A percentile compares a stretch with the other conserved stretches of the same genome.
These are phyloP conservation scores for Aegithalos caudatus DNA, from an alignment of 2,113 vertebrate species.

Conservation along the genomic window DNA sequence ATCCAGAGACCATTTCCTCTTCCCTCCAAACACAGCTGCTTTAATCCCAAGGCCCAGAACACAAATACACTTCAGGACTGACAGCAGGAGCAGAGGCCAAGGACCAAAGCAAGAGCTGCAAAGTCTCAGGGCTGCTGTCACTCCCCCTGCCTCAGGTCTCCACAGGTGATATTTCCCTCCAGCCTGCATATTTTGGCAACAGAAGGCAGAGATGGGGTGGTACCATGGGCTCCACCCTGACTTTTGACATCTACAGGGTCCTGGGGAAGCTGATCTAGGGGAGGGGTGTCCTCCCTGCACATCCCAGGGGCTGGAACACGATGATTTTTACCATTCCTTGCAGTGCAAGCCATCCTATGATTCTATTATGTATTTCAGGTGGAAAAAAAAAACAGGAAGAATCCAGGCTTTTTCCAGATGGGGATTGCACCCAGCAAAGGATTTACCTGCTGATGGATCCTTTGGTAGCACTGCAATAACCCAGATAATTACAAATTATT, in stretches of 20 bases:
- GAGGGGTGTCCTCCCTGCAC: neutral
- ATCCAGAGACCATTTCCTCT: neutral
- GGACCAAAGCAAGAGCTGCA: neutral
- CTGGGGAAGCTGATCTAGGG: neutral
- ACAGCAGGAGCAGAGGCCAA: neutral
- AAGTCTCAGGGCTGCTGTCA: neutral
- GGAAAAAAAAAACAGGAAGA: neutral
- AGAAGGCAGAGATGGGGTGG: neutral
- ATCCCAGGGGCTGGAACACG: neutral
- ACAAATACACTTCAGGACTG: neutral
- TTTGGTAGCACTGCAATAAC: neutral
- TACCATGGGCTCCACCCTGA: neutral
- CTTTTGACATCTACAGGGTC: rapidly evolving
- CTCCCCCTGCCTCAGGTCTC: neutral
- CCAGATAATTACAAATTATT: neutral
- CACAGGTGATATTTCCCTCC: neutral
- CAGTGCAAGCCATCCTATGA: neutral
- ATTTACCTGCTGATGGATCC: neutral
- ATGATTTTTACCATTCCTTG: neutral
- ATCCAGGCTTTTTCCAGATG: neutral
- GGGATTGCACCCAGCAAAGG: neutral
- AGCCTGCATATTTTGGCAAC: neutral
- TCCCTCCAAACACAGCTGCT: neutral
- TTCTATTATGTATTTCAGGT: neutral
- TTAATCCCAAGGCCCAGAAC: neutral